A percentile compares a stretch with the other conserved stretches of the same genome.
These are phyloP conservation scores for Platorchestia sp. DNA, from an alignment of 1,140 invertebrate species.

Conservation along the genomic window DNA sequence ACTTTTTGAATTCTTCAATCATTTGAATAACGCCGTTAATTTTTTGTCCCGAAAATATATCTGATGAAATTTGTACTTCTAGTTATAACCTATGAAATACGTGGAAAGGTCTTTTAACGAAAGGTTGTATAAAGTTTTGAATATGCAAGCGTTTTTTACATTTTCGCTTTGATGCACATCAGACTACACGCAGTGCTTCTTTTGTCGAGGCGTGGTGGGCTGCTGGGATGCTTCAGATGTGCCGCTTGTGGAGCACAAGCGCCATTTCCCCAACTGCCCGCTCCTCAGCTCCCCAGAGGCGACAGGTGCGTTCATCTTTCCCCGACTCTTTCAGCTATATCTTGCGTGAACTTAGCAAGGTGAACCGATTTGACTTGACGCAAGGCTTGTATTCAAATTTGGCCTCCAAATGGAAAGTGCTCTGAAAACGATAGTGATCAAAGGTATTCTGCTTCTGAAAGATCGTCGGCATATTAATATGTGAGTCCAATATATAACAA, in stretches of 20 bases:
- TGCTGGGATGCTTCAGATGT: conserved; percentile 56
- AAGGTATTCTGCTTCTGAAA: background rate
- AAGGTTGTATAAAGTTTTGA: too few species aligned
- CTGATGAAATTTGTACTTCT: too few species aligned
- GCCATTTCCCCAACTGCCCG: conserved; percentile 59
- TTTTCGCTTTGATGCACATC: background rate
- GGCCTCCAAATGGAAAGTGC: too few species aligned
- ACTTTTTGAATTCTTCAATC: too few species aligned
- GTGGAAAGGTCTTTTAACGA: too few species aligned
- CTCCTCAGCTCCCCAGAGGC: background rate
- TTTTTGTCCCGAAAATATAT: too few species aligned
- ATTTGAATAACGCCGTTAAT: too few species aligned
- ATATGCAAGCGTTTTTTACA: too few species aligned
- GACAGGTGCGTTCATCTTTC: background rate
- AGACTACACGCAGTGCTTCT: conserved; percentile 58
- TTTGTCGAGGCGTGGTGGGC: conserved; percentile 57
- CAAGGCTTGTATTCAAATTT: background rate
- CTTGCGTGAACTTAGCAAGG: background rate
- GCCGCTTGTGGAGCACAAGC: conserved; percentile 51
- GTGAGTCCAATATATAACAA: too few species aligned
- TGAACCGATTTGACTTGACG: background rate
- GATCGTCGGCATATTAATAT: background rate
- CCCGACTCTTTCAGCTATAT: background rate
- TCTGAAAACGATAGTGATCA: too few species aligned
- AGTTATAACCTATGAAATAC: too few species aligned